Base-by-base conservation (phyloP, 2,113 vertebrate species). In the Ceratotherium simum region DNA sequence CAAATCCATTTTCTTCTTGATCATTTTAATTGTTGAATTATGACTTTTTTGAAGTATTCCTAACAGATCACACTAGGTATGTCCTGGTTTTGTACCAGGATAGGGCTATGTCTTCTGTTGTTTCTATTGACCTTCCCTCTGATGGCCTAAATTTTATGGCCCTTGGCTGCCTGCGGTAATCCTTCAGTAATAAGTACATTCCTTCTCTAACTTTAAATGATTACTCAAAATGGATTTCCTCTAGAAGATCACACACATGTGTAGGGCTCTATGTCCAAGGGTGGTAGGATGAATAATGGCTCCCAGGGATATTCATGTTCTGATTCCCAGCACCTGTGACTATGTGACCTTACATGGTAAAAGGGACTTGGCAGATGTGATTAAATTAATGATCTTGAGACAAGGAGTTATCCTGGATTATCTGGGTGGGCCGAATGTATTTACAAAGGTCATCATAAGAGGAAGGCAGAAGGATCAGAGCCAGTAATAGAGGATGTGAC, bases 21-120 rank as follows among this genome's bases (percentile, higher is more conserved):
- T 65, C n/a, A n/a, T 65, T 89, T 80, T 76, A 75, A n/a, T 67
- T 91, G 9, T n/a, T 85, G 25, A 85, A 51, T 76, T 97, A 23
- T 16, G n/a, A 80, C n/a, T 81, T 96, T 83, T 58, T 17, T 42
- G 17, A 88, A 89, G 8, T 65, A 58, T 48, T 17, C 88, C 36
- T 69, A 54, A 39, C 39, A 76, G 39, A n/a, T 85, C 65, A 51
- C 42, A 33, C 1, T 58, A 78, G 9, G 6, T 51, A 18, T 72
- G 11, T 87, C 29, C 31, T 33, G 11, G 14, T 65, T 56, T 92
- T 65, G 3, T 36, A 33, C 51, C 17, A 86, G 21, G 7, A 64
- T 48, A 90, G 56, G 31, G 0, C 23, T 65, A 0, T 72, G 27
- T 81, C 36, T 48, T 90, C 65, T 96, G 33, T 48, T 86, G 16